Evolutionary conservation across 2,888 invertebrate species (phyloP).

Genomic region (Rhagonycha fulva): DNA sequence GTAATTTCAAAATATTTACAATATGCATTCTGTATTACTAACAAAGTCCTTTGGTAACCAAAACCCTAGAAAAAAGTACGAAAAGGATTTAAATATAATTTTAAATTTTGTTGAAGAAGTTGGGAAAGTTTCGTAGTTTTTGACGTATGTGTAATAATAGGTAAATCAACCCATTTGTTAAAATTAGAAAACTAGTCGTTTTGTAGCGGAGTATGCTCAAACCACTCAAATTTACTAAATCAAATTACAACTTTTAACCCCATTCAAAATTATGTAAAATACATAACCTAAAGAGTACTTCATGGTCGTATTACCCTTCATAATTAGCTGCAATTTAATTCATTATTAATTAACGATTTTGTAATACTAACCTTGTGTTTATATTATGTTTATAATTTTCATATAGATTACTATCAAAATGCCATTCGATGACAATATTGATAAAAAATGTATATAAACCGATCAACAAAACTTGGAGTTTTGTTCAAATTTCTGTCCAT

Average conservation of each 20-base stretch:
- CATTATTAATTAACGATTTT: neutral
- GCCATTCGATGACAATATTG: neutral
- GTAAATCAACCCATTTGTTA: neutral
- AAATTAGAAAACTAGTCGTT: neutral
- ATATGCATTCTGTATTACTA: neutral
- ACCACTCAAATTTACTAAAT: neutral
- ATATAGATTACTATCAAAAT: neutral
- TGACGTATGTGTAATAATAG: neutral
- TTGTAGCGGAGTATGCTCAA: neutral
- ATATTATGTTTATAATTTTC: neutral
- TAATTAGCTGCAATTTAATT: neutral
- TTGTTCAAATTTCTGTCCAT: neutral
- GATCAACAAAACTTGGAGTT: neutral
- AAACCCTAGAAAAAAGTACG: neutral
- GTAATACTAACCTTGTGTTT: neutral
- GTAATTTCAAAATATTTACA: slow-evolving; percentile 31
- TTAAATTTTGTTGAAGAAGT: neutral
- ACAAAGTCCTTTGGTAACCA: neutral
- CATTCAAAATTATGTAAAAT: neutral
- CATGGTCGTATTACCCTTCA: neutral
- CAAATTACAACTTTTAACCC: neutral
- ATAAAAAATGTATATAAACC: neutral
- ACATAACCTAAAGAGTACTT: neutral
- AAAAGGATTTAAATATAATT: neutral
- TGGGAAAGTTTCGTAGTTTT: neutral